Evolutionary conservation across 1,140 invertebrate genomes (phyloP), one percentile per base, ranked within the genome.

Genomic region (Brachionus sp.): DNA sequence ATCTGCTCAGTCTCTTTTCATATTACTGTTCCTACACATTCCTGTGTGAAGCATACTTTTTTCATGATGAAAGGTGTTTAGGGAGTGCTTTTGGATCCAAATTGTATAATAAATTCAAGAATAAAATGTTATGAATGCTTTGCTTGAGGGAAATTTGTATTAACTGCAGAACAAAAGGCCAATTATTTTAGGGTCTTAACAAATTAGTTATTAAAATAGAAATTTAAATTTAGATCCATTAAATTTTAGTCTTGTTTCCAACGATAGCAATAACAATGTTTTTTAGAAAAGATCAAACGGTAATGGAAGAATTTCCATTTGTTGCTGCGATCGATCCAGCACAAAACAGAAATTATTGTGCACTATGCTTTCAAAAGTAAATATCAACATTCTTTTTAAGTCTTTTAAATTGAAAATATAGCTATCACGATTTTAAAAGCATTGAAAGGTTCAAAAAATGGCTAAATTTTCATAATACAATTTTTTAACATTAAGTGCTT

Each of bases 291-390:
- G 64, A 66, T 37, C 64, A 66, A 66, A 66, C 9, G 0, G 29
- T 66, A 13, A 29, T 66, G 29, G 64, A 66, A 33, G 64, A 66
- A 66, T 5, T 37, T 0, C 64, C 64, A 66, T 66, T 66, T 66
- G 64, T 33, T 66, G 13, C 12, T 66, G 64, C 25, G 3, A 66
- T 66, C 33, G 64, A 66, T 37, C 29, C n/a, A 13, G 12, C 7
- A 33, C 64, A 66, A 66, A 66, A 66, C 33, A 66, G 5, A 1
- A 66, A 66, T 33, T 66, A 33, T 33, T 66, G 64, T 33, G 64
- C 25, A 5, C 29, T 35, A 29, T 66, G 64, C 5, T 66, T 66
- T 66, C 64, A 66, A 66, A 66, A 66, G 64, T 66, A 66, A 66
- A 16, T 66, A 12, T 46, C n/a, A 1, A 46, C n/a, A 12, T 2